A percentile compares a stretch with the other conserved stretches of the same genome.
phyloP scores from a whole-genome alignment of 2,113 vertebrate species.

The Alligator mississippiensis region DNA sequence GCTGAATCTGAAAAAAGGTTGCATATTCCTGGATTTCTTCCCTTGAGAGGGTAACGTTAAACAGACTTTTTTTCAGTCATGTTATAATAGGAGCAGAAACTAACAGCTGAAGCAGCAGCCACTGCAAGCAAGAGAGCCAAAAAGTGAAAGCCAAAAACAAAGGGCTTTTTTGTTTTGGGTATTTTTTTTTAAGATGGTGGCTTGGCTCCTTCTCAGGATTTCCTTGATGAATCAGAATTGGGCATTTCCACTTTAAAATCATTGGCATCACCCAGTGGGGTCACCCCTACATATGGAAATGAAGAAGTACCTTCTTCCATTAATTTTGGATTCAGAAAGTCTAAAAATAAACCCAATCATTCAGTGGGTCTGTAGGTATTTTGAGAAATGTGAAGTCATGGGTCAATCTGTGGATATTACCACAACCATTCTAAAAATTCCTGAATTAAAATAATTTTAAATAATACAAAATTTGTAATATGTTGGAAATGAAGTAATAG shows the following conservation, averaged over 20 bases:
- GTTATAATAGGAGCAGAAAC: too few species aligned
- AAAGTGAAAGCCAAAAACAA: not conserved
- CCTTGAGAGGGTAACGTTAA: not conserved
- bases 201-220: not conserved
- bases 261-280: not conserved
- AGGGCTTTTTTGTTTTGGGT: not conserved
- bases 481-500: not conserved
- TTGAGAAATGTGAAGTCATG: not conserved
- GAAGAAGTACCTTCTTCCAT: not conserved
- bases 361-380: not conserved
- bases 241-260: not conserved
- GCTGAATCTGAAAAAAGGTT: too few species aligned
- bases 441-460: not conserved
- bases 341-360: accelerated
- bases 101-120: too few species aligned
- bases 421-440: not conserved
- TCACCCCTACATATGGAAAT: not conserved
- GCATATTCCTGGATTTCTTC: not conserved
- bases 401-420: not conserved
- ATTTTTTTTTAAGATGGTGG: not conserved
- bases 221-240: not conserved
- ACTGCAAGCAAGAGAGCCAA: too few species aligned
- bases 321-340: not conserved
- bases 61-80: not conserved
- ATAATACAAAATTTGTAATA: not conserved